Conservation (phyloP, 2,113 vertebrate genomes). For the Cinclus cinclus region DNA sequence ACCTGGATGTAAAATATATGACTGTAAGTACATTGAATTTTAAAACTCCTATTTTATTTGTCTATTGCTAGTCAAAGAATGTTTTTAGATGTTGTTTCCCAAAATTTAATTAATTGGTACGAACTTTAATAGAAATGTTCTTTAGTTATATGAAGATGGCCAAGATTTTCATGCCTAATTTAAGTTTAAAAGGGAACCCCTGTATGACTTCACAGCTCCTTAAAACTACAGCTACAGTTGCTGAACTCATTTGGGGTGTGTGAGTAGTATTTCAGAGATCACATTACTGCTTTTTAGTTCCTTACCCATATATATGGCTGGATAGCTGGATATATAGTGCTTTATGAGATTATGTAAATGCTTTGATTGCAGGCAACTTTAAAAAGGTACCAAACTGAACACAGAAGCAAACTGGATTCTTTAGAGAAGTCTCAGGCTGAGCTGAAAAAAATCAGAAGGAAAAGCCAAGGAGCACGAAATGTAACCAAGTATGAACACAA, state of each 20-base stretch:
- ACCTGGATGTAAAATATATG: slow-evolving; percentile 97
- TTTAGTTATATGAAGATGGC: neutral
- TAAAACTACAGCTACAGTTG: neutral
- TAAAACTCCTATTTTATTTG: neutral
- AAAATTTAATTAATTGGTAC: neutral
- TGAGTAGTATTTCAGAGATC: neutral
- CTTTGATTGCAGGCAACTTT: slow-evolving; percentile 86
- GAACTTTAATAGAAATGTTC: neutral
- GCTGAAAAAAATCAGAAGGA: slow-evolving; percentile 92
- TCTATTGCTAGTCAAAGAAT: neutral
- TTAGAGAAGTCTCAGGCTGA: slow-evolving; percentile 93
- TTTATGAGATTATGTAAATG: neutral
- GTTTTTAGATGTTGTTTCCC: neutral
- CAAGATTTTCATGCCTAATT: neutral
- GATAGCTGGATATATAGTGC: neutral
- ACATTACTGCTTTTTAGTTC: neutral
- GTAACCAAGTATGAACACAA: slow-evolving; percentile 87
- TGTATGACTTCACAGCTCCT: neutral
- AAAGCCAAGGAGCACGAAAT: slow-evolving; percentile 90
- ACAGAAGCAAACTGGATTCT: slow-evolving; percentile 87
- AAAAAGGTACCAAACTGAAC: slow-evolving; percentile 93
- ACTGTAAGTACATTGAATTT: slow-evolving; percentile 78
- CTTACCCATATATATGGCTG: neutral
- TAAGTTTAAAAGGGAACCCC: neutral
- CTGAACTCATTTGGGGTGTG: neutral